Percentiles rank a stretch among this genome's conserved stretches.
These are phyloP conservation scores for Cephalopterus ornatus DNA, from an alignment of 2,113 vertebrate genomes.

Conservation along the genomic window DNA sequence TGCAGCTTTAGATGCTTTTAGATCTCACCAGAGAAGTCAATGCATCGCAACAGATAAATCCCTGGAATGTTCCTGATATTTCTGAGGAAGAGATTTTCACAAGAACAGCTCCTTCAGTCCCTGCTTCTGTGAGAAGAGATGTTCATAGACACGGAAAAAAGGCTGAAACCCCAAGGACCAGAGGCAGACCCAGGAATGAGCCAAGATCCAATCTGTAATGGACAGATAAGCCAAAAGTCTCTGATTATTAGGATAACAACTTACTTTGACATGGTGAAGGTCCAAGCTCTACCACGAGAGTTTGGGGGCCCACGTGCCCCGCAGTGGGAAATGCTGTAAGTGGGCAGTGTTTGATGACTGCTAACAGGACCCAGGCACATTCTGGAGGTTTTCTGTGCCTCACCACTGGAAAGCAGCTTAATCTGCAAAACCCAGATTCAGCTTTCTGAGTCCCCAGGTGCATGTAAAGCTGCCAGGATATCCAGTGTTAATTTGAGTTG, in stretches of 20 bases:
- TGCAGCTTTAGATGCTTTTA: background rate
- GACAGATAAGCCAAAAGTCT: background rate
- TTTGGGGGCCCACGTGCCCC: rapidly evolving
- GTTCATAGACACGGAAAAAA: background rate
- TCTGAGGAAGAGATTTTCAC: background rate
- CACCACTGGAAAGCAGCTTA: background rate
- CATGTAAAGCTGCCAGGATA: background rate
- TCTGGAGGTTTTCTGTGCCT: background rate
- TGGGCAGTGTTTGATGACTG: background rate
- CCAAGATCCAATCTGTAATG: background rate
- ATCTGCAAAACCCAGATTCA: background rate
- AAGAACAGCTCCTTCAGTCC: background rate
- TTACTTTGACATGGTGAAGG: background rate
- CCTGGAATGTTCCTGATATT: background rate
- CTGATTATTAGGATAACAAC: background rate
- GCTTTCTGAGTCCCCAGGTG: background rate
- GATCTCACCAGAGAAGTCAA: background rate
- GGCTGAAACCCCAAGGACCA: background rate
- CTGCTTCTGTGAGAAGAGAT: background rate
- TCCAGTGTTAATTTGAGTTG: background rate
- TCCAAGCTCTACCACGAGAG: background rate
- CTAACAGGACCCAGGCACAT: background rate
- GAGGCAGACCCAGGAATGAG: background rate
- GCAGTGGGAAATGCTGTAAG: background rate
- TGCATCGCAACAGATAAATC: background rate